A percentile compares a stretch with the other conserved stretches of the same genome.
Conservation (phyloP, 2,888 invertebrate species). For the Xanthia icteritia region DNA sequence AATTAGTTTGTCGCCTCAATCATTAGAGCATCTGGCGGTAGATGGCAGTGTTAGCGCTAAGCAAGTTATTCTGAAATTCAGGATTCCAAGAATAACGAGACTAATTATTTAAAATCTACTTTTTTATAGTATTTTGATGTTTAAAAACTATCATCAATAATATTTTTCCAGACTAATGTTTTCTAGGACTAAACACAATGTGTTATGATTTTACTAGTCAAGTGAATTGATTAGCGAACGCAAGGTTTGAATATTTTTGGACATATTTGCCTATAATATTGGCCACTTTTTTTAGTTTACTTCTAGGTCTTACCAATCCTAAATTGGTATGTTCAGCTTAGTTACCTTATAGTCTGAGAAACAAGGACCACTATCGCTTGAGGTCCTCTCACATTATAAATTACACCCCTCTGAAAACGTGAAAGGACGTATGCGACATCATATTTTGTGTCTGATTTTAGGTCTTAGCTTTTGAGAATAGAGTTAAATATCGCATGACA, state of each 20-base stretch:
- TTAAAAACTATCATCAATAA: neutral
- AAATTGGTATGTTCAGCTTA: neutral
- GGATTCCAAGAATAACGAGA: neutral
- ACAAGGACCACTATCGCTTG: slow-evolving; percentile 62
- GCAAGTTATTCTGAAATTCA: slow-evolving; percentile 5
- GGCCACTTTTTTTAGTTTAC: neutral
- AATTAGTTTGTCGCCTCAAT: neutral
- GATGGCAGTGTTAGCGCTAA: slow-evolving; percentile 43
- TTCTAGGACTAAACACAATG: neutral
- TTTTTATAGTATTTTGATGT: neutral
- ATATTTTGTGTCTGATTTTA: slow-evolving; percentile 51
- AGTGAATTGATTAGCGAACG: neutral
- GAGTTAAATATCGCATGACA: slow-evolving; percentile 66
- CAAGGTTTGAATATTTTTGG: slow-evolving; percentile 4
- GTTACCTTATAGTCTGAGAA: neutral
- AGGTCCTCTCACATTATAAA: slow-evolving; percentile 74
- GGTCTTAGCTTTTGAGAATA: slow-evolving; percentile 8
- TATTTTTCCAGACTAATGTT: neutral
- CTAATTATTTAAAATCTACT: too few relatives aligned
- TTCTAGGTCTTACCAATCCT: neutral
- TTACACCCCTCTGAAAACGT: slow-evolving; percentile 70
- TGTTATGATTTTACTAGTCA: neutral
- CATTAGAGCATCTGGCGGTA: slow-evolving; percentile 14
- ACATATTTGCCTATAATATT: neutral
- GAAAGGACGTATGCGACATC: slow-evolving; percentile 66